These are phyloP conservation scores for Scaptomyza montana DNA, from an alignment of 1,140 invertebrate species.

Conservation along the genomic window DNA sequence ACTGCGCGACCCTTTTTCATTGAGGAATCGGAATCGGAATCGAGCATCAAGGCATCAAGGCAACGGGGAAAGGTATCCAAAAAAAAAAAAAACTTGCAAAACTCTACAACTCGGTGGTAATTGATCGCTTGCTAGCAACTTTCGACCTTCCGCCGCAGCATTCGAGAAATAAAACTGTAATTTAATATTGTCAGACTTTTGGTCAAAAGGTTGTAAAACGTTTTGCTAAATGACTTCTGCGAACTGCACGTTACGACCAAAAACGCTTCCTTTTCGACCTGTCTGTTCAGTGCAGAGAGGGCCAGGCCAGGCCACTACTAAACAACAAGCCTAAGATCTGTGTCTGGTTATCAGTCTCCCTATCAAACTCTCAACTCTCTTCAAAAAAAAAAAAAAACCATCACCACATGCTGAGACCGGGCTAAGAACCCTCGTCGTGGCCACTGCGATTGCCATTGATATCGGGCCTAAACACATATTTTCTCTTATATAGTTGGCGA, in stretches of 20 bases:
- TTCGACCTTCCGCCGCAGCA: conserved; percentile 35
- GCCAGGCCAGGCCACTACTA: neutral
- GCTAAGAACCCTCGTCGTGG: conserved; percentile 17
- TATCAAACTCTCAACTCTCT: conserved; percentile 48
- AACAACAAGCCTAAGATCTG: conserved; percentile 30
- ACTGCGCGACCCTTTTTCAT: conserved; percentile 29
- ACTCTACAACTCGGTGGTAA: conserved; percentile 31
- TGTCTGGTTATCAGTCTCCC: conserved; percentile 76
- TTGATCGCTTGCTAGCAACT: conserved; percentile 47
- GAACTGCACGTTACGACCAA: conserved; percentile 50
- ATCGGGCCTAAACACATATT: conserved; percentile 36
- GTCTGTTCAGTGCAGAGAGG: neutral
- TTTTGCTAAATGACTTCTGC: conserved; percentile 79
- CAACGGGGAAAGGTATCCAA: neutral
- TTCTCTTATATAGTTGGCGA: conserved; percentile 61
- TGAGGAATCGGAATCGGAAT: conserved; percentile 30
- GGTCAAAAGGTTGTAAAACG: conserved; percentile 73
- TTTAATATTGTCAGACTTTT: conserved; percentile 72
- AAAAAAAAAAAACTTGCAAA: too few relatives aligned
- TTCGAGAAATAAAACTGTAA: conserved; percentile 56
- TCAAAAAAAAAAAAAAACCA: conserved; percentile 1
- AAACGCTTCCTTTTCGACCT: conserved; percentile 10
- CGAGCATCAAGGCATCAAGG: neutral
- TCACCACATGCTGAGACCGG: conserved; percentile 69
- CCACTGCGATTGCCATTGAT: conserved; percentile 61